Conservation (phyloP, 2,888 invertebrate genomes). For the Calameuta idolon region DNA sequence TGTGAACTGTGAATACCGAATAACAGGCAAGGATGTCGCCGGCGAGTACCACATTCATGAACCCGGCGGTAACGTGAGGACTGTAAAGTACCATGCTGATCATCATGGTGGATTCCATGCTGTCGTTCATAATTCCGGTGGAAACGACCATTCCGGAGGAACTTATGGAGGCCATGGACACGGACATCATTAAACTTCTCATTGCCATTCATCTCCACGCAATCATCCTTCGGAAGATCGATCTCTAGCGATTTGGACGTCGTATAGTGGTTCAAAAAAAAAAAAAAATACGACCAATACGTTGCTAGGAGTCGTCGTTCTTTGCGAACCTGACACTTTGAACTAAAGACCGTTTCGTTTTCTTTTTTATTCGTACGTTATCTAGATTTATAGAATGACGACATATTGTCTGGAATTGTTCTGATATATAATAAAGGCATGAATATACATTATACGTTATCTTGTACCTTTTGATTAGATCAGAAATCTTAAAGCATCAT, state of each 20-base stretch:
- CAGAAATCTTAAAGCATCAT: neutral
- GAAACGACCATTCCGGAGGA: slow-evolving; percentile 50
- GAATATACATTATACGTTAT: slow-evolving; percentile 4
- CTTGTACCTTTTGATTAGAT: neutral
- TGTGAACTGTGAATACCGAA: neutral
- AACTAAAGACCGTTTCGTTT: neutral
- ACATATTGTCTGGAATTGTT: neutral
- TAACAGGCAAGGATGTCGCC: slow-evolving; percentile 43
- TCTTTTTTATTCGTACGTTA: neutral
- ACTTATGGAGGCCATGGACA: slow-evolving; percentile 23
- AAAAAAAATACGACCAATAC: neutral
- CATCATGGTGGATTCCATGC: slow-evolving; percentile 60
- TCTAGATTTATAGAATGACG: slow-evolving; percentile 7
- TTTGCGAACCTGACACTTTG: neutral
- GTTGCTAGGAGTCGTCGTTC: neutral
- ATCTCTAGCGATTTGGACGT: neutral
- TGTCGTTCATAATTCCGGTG: slow-evolving; percentile 53
- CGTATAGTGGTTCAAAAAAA: neutral
- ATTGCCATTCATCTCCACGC: neutral
- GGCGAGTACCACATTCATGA: slow-evolving; percentile 63
- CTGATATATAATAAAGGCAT: slow-evolving; percentile 2
- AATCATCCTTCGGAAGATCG: neutral
- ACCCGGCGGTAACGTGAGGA: slow-evolving; percentile 54
- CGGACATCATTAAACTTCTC: neutral
- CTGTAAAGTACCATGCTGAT: slow-evolving; percentile 60